These are phyloP conservation scores for Dynastes hyllus DNA, from an alignment of 2,888 invertebrate species.

Conservation along the genomic window DNA sequence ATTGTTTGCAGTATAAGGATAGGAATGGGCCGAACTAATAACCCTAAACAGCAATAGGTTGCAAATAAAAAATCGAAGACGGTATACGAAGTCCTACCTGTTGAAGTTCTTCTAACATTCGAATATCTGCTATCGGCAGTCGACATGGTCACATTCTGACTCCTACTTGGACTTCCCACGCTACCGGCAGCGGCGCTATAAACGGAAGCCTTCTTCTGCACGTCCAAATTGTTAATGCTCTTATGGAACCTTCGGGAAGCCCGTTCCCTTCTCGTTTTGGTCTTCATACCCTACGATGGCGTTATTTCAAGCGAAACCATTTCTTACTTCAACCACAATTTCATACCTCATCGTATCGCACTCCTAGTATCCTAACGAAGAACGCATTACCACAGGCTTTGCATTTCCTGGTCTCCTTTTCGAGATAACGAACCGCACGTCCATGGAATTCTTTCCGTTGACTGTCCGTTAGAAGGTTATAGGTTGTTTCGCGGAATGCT, in stretches of 20 bases:
- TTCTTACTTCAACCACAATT: neutral
- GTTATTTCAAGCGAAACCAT: neutral
- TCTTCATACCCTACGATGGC: constrained; percentile 45
- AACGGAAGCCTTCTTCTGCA: constrained; percentile 30
- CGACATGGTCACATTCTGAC: constrained; percentile 19
- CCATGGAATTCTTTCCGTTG: constrained; percentile 78
- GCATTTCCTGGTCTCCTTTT: constrained; percentile 76
- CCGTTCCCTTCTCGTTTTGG: constrained; percentile 16
- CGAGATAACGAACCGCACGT: constrained; percentile 75
- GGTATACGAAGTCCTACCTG: constrained; percentile 3
- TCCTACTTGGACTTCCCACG: constrained; percentile 24
- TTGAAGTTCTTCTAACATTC: constrained; percentile 3
- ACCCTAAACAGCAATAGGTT: too few relatives aligned
- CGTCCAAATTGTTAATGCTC: constrained; percentile 16
- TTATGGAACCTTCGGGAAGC: constrained; percentile 11
- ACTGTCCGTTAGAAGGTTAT: constrained; percentile 77
- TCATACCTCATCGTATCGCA: constrained; percentile 65
- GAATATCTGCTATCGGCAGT: constrained; percentile 41
- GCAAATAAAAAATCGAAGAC: neutral
- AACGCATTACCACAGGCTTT: constrained; percentile 74
- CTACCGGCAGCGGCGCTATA: constrained; percentile 22
- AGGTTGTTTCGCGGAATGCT: constrained; percentile 76
- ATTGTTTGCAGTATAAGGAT: too few relatives aligned
- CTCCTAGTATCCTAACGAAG: constrained; percentile 72
- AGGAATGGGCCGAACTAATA: neutral